These are phyloP conservation scores for Boloria euphrosyne DNA, from an alignment of 2,888 invertebrate genomes.

Conservation along the genomic window DNA sequence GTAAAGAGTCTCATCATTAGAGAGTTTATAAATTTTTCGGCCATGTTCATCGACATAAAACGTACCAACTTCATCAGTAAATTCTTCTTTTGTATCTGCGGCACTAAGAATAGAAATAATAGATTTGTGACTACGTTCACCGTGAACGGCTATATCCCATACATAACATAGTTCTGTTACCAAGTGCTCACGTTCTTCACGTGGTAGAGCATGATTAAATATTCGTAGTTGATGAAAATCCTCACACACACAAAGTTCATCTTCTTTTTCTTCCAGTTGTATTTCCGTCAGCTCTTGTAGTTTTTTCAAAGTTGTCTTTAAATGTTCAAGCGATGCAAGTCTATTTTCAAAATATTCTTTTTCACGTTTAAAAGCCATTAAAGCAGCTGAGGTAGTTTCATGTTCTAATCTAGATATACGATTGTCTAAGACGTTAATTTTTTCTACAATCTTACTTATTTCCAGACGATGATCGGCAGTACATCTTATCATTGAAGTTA, in stretches of 20 bases:
- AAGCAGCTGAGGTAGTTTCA: constrained; percentile 60
- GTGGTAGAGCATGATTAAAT: constrained; percentile 67
- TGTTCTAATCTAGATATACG: constrained; percentile 59
- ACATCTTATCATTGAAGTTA: constrained; percentile 60
- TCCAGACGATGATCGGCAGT: constrained; percentile 62
- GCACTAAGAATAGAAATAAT: constrained; percentile 72
- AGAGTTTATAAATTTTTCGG: constrained; percentile 68
- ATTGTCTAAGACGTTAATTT: constrained; percentile 61
- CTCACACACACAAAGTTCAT: constrained; percentile 61
- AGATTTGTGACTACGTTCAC: constrained; percentile 63
- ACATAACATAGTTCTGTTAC: constrained; percentile 68
- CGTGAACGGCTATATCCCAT: constrained; percentile 69
- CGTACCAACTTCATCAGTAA: constrained; percentile 66
- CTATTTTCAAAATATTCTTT: constrained; percentile 63
- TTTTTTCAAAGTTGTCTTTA: constrained; percentile 58
- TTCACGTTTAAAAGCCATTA: constrained; percentile 61
- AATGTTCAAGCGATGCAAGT: constrained; percentile 59
- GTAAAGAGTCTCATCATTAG: constrained; percentile 57
- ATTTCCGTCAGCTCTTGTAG: constrained; percentile 51
- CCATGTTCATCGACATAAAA: constrained; percentile 67
- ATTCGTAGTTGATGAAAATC: constrained; percentile 70
- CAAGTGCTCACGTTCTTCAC: constrained; percentile 62
- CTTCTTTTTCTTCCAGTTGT: constrained; percentile 47
- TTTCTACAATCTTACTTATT: constrained; percentile 64
- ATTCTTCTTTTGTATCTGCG: constrained; percentile 65